Conservation (phyloP, 92 coral and sea anemone genomes). For the Ricordea florida region DNA sequence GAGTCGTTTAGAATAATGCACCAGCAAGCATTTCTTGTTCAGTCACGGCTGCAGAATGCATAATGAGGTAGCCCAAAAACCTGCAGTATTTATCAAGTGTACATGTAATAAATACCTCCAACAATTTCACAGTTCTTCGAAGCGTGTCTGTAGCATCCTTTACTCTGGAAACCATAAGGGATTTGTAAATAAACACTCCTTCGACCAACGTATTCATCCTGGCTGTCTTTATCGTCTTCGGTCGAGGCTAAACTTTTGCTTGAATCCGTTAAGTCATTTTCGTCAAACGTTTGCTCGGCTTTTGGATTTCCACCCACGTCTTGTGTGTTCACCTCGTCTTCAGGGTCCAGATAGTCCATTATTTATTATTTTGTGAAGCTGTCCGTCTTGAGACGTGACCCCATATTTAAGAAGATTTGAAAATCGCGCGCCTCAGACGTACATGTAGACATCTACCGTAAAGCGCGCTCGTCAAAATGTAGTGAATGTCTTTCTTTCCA, state of each 20-base stretch:
- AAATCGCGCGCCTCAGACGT: no score
- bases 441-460: no score
- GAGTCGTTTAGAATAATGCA: no score
- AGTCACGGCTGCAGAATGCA: no score
- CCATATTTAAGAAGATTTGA: no score
- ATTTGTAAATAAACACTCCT: slow-evolving; percentile 76
- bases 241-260: not conserved
- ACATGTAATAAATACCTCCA: slow-evolving; percentile 76
- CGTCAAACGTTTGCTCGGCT: not conserved
- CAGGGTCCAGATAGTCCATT: not conserved
- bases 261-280: not conserved
- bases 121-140: slow-evolving; percentile 96
- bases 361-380: no score
- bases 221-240: not conserved
- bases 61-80: no score
- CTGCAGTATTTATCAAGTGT: no score
- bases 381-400: no score
- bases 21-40: no score
- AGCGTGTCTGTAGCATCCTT: slow-evolving; percentile 85
- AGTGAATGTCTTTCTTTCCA: no score
- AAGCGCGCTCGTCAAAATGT: no score
- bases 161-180: slow-evolving; percentile 92
- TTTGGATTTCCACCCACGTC: not conserved
- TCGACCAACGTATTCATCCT: not conserved
- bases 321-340: not conserved